Evolutionary conservation across 2,797 vertebrate species (phyloP).

Genomic region (Myotis myotis): DNA sequence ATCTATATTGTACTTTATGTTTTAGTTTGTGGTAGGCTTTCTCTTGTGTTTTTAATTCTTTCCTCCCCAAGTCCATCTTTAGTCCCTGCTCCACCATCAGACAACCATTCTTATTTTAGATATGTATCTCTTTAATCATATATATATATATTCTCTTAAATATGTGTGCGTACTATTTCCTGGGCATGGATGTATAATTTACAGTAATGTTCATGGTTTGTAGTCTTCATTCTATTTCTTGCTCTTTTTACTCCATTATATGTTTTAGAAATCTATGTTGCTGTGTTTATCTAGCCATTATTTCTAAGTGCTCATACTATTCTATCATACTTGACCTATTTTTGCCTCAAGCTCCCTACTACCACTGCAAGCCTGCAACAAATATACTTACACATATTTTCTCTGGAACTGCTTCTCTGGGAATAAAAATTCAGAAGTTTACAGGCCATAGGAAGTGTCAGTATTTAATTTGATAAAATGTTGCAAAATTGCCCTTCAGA

Average conservation of each 20-base stretch:
- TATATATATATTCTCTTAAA: background rate
- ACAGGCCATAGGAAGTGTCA: background rate
- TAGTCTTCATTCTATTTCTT: background rate
- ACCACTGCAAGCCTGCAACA: background rate
- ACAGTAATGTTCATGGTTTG: background rate
- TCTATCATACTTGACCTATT: background rate
- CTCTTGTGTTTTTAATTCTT: background rate
- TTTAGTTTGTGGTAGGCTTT: background rate
- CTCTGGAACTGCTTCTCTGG: background rate
- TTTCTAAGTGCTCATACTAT: background rate
- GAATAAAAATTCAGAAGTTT: background rate
- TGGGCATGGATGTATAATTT: background rate
- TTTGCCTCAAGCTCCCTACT: background rate
- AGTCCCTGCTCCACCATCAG: background rate
- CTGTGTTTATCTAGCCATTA: background rate
- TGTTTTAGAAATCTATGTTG: background rate
- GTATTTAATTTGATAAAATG: background rate
- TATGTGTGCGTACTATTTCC: background rate
- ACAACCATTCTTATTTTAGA: background rate
- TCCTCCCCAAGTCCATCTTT: background rate
- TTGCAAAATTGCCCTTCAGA: background rate
- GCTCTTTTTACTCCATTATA: background rate
- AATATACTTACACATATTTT: constrained; percentile 2
- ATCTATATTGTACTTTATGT: constrained; percentile 9
- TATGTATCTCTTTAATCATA: background rate